Conservation (phyloP, 1,140 invertebrate genomes). For the Drosophila nebulosa region DNA sequence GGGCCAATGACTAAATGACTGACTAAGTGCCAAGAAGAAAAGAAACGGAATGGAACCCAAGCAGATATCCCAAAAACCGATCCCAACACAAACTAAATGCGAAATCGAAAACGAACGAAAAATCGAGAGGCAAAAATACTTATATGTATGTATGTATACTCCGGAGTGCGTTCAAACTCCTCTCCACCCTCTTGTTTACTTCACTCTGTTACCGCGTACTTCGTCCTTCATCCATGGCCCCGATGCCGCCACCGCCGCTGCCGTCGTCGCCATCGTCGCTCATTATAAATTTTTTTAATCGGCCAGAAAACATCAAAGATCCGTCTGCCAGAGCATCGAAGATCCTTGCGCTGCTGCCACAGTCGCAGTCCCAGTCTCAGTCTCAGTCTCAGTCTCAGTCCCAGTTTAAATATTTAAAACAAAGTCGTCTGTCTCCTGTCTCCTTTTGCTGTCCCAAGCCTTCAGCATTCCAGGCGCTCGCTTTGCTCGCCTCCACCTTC, state of each 20-base stretch:
- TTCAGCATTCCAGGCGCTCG: conserved; percentile 70
- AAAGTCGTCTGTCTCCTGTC: conserved; percentile 49
- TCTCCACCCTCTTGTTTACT: conserved; percentile 16
- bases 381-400: background rate
- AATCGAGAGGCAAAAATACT: conserved; percentile 61
- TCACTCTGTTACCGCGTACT: conserved; percentile 2
- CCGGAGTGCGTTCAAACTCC: conserved; percentile 52
- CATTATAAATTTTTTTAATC: conserved; percentile 78
- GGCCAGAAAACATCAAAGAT: conserved; percentile 73
- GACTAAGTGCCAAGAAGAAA: conserved; percentile 67
- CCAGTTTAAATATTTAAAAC: conserved; percentile 76
- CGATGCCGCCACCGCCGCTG: background rate
- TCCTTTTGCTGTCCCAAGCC: conserved; percentile 24
- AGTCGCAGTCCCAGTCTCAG: background rate
- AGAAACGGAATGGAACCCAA: background rate
- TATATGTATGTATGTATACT: conserved; percentile 41
- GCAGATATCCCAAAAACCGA: background rate
- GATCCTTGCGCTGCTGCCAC: conserved; percentile 8
- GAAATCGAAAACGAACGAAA: conserved; percentile 67
- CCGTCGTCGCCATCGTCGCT: conserved; percentile 49
- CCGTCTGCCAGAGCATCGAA: conserved; percentile 56
- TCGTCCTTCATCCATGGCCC: background rate
- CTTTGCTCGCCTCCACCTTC: conserved; percentile 61
- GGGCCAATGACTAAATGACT: conserved; percentile 76
- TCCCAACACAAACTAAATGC: conserved; percentile 46